Conservation (phyloP, 1,140 invertebrate genomes). For the Maniola jurtina region DNA sequence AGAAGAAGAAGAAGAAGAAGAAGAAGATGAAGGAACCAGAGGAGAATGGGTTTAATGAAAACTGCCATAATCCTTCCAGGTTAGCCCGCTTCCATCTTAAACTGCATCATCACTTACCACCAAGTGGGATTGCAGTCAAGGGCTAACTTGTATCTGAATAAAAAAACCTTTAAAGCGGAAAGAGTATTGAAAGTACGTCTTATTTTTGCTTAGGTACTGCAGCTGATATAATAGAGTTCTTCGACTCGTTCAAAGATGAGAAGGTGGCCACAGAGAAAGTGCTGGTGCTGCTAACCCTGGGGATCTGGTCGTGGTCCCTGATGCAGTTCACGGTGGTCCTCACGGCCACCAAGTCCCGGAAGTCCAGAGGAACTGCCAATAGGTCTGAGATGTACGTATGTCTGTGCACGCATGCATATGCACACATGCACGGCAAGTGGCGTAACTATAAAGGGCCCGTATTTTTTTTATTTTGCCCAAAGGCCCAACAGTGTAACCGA, state of each 20-base stretch:
- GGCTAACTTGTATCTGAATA: no score
- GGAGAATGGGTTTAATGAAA: no score
- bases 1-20: no score
- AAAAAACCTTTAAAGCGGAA: no score
- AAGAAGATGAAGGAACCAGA: no score
- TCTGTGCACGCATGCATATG: constrained; percentile 46
- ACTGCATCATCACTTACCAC: no score
- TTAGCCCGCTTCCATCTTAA: no score
- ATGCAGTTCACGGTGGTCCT: constrained; percentile 94
- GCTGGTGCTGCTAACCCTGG: constrained; percentile 87
- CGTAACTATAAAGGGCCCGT: no score
- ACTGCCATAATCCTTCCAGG: no score
- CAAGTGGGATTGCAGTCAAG: no score
- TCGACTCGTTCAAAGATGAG: constrained; percentile 95
- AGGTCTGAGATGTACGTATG: constrained; percentile 75
- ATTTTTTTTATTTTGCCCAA: no score
- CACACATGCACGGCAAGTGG: constrained; percentile 10
- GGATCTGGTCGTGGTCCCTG: constrained; percentile 93
- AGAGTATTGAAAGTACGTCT: not conserved
- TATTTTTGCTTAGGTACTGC: constrained; percentile 82
- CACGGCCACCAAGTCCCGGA: constrained; percentile 90
- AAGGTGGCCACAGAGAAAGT: constrained; percentile 86
- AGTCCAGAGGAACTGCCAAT: constrained; percentile 82
- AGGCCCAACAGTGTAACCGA: no score
- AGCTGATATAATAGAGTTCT: constrained; percentile 97